phyloP scores from a whole-genome alignment of 2,113 vertebrate genomes.

The Ptilorrhoa leucosticta region DNA sequence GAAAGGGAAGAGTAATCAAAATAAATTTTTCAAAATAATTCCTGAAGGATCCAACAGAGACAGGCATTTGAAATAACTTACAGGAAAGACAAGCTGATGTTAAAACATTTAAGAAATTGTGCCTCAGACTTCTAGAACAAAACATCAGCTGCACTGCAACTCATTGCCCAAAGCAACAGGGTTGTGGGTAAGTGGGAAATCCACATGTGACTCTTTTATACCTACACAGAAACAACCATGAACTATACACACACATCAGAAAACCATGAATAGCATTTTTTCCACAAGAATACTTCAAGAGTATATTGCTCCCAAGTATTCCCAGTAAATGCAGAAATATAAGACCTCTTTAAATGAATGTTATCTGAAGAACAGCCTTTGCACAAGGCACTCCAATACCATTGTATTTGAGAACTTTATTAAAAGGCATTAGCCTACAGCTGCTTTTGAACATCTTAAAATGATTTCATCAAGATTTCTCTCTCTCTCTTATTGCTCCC shows the following conservation, averaged over 20 bases:
- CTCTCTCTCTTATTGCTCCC: neutral
- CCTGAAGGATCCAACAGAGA: neutral
- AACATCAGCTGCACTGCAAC: neutral
- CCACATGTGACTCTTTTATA: neutral
- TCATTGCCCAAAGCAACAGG: neutral
- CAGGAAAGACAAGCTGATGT: neutral
- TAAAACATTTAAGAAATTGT: neutral
- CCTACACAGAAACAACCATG: neutral
- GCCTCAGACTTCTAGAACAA: neutral
- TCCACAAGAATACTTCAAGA: neutral
- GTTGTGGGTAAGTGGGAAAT: neutral
- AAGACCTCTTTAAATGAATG: neutral
- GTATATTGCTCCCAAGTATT: neutral
- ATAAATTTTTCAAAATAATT: neutral
- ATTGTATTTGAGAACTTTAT: neutral
- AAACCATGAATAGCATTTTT: neutral
- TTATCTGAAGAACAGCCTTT: neutral
- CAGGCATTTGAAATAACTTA: neutral
- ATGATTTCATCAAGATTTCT: neutral
- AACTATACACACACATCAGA: neutral
- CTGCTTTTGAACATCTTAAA: neutral
- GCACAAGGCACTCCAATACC: neutral
- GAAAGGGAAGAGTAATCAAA: neutral
- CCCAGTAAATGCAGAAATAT: neutral
- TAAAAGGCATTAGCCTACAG: neutral